Evolutionary conservation across 1,140 invertebrate species (phyloP), one percentile per base, ranked within the genome.

Genomic region (Potamilus streckersoni): DNA sequence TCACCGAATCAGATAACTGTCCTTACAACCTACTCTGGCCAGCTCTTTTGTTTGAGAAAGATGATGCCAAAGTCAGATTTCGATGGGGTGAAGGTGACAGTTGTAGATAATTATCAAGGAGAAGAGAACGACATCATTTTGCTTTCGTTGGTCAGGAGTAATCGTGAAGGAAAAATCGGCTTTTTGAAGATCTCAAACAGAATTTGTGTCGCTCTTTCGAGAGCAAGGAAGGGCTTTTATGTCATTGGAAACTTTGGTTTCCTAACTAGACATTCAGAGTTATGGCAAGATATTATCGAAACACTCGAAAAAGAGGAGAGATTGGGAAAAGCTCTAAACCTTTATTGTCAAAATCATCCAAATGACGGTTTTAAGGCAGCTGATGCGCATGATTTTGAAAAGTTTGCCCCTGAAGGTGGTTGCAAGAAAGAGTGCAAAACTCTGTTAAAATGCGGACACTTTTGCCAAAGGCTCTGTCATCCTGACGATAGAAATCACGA

Each of bases 91-190:
- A 67, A 82, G 71, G 91, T 96, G 23, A 92, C 92, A 57, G 92
- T 93, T 12, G 93, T 96, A 2, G 96, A 97, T 85, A 95, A 95
- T 79, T 89, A 82, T 72, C 86, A 89, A 91, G 95, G 96, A 0
- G 94, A 96, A 86, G 96, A 97, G 88, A 94, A 93, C 56, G 93
- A 95, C 80, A 95, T 97, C 56, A 94, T 96, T 73, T 83, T 97
- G 5, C 84, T 97, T 13, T 96, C 96, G 0, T 89, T 96, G 14
- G 95, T 97, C 0, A 90, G 96, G 76, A 96, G 93, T 86, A 89
- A 90, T 74, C 74, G 85, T 3, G 88, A 93, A 12, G 90, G 91
- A 16, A 92, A 91, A 56, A 93, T 96, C 83, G 96, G 96, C 5
- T 97, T 96, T 90, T 86, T 96, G 20, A 92, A 91, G 55, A 93